phyloP scores from a whole-genome alignment of 2,888 invertebrate species.

The Rhabditoides inermis region DNA sequence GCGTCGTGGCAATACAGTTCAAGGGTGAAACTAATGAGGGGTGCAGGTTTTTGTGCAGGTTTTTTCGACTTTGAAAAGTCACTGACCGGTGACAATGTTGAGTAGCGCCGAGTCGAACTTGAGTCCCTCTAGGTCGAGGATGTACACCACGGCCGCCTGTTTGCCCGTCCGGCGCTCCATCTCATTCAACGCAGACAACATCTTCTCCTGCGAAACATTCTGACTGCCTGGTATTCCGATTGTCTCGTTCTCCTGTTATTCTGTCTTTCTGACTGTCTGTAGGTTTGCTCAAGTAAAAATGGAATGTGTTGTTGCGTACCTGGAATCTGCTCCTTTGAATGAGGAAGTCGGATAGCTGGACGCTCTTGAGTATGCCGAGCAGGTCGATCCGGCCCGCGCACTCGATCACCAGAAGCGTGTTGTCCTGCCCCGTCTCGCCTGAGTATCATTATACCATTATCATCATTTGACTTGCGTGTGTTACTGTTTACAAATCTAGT shows the following conservation, averaged over 20 bases:
- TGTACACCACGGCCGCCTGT: conserved; percentile 31
- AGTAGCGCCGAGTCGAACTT: conserved; percentile 35
- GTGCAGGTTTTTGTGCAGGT: too few species aligned
- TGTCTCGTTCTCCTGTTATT: too few species aligned
- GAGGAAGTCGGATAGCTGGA: conserved; percentile 34
- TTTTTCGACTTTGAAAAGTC: not conserved
- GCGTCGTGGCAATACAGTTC: too few species aligned
- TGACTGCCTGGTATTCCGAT: too few species aligned
- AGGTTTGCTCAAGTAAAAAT: too few species aligned
- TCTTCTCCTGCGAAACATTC: conserved; percentile 38
- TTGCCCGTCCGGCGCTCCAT: conserved; percentile 29
- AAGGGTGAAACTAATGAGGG: too few species aligned
- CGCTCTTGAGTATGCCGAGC: conserved; percentile 36
- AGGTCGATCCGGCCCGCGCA: conserved; percentile 39
- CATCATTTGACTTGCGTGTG: not conserved
- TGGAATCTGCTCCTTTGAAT: too few species aligned
- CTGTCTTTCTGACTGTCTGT: too few species aligned
- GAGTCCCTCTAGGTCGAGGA: conserved; percentile 39
- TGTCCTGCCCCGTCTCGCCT: conserved; percentile 35
- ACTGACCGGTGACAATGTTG: conserved; percentile 29
- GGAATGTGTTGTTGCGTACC: too few species aligned
- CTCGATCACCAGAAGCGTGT: conserved; percentile 36
- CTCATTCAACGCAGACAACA: conserved; percentile 34
- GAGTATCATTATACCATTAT: not conserved
- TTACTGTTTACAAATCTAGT: too few species aligned